phyloP scores from a whole-genome alignment of 1,140 invertebrate species.

The Bombus terrestris region DNA sequence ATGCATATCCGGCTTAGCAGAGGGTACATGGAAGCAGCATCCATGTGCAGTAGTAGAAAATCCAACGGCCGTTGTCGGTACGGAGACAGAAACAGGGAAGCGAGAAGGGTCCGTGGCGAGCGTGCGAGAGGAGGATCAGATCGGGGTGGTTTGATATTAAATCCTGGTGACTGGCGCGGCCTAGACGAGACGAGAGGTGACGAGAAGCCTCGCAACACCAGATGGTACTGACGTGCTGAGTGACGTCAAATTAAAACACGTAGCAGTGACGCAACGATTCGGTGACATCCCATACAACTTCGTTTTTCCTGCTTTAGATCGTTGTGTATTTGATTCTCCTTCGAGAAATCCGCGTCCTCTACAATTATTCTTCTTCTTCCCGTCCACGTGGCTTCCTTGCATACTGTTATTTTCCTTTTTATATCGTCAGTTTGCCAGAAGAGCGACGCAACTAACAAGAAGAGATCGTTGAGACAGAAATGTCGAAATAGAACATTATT shows the following conservation, averaged over 20 bases:
- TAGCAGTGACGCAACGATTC: conserved; percentile 78
- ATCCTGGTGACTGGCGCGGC: conserved; percentile 78
- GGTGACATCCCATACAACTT: conserved; percentile 74
- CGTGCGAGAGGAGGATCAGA: conserved; percentile 45
- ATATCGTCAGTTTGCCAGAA: too few species aligned
- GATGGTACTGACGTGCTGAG: conserved; percentile 80
- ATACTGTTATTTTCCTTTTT: too few species aligned
- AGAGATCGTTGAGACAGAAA: too few species aligned
- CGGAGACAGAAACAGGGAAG: conserved; percentile 14
- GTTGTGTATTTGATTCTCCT: not conserved
- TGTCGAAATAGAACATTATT: too few species aligned
- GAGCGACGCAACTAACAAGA: too few species aligned
- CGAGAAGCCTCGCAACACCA: conserved; percentile 77
- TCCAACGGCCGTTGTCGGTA: conserved; percentile 38
- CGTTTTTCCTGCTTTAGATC: conserved; percentile 49
- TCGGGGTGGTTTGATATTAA: conserved; percentile 78
- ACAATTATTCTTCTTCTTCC: not conserved
- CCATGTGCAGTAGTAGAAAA: conserved; percentile 51
- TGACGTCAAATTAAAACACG: conserved; percentile 82
- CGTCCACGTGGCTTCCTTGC: too few species aligned
- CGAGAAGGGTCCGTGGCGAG: conserved; percentile 35
- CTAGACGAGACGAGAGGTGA: conserved; percentile 74
- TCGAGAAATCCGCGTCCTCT: not conserved
- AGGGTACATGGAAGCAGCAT: conserved; percentile 50
- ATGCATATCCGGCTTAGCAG: conserved; percentile 65